Conservation (phyloP, 2,113 vertebrate species). For the Forbesichthys papilliferus region DNA sequence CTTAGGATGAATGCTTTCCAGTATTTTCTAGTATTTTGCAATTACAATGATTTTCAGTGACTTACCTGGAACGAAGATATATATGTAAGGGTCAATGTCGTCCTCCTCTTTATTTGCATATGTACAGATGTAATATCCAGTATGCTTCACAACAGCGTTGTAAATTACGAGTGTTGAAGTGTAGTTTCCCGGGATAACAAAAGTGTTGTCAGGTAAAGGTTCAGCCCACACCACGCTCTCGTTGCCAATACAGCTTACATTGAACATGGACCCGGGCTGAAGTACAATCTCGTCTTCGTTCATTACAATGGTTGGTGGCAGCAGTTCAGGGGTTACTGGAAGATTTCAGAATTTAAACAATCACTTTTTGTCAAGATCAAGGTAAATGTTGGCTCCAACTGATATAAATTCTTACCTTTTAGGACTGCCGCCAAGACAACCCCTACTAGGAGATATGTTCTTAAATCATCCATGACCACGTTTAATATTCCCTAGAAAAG, state of each 20-base stretch:
- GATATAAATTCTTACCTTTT: slow-evolving; percentile 53
- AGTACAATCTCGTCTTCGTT: slow-evolving; percentile 78
- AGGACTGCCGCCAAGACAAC: slow-evolving; percentile 70
- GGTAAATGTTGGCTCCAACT: not conserved
- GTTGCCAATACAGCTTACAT: slow-evolving; percentile 85
- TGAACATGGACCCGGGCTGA: slow-evolving; percentile 80
- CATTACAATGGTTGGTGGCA: slow-evolving; percentile 80
- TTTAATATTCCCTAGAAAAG: slow-evolving; percentile 66
- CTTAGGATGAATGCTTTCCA: too few species aligned
- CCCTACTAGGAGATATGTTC: slow-evolving; percentile 73
- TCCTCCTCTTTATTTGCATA: slow-evolving; percentile 57
- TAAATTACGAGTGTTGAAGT: slow-evolving; percentile 81
- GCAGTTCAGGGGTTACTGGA: slow-evolving; percentile 67
- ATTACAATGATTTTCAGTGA: not conserved
- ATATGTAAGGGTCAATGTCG: slow-evolving; percentile 78
- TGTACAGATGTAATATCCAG: slow-evolving; percentile 82
- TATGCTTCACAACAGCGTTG: slow-evolving; percentile 80
- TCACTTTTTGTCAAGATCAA: not conserved
- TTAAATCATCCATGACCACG: slow-evolving; percentile 78
- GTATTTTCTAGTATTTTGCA: too few species aligned
- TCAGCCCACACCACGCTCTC: slow-evolving; percentile 84
- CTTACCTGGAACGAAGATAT: slow-evolving; percentile 89
- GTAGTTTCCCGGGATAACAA: slow-evolving; percentile 78
- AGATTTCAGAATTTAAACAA: slow-evolving; percentile 30
- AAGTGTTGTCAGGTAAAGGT: slow-evolving; percentile 71